Evolutionary conservation across 2,797 vertebrate species (phyloP), one percentile per base, ranked within the genome.

Genomic region (Catharus ustulatus): DNA sequence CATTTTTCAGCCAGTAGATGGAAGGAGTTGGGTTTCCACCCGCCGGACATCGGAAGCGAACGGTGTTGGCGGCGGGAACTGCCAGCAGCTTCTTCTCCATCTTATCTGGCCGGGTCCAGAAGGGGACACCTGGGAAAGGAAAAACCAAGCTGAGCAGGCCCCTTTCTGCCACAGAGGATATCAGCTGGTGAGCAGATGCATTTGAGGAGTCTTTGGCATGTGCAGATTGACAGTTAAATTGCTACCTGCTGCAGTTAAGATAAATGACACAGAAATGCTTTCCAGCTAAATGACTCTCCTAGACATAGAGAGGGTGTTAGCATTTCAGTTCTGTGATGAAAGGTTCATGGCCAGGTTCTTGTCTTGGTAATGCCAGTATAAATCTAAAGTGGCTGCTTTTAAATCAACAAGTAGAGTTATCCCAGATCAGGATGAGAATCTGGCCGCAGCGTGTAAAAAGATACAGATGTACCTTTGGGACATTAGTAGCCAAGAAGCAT

Each of bases 71-170:
- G 0, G 99, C 99, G 0, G 99, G 99, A 43, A 99, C 98, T 0
- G 99, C 99, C 86, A 99, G 97, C 10, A 99, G 98, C 97, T 98
- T 99, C 98, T 99, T 99, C 95, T 99, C 99, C 99, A 99, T 99
- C 91, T 98, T 98, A 40, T 99, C 99, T 0, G 98, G 98, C 21
- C 98, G 97, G 4, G 98, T 99, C 99, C 99, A 99, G 43, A 98
- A 98, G 2, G 99, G 99, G 9, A 98, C 97, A 96, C 98, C 98
- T 99, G 98, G 80, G 57, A 81, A 92, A 43, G 59, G 34, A 67
- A 94, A 89, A 67, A 48, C 20, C 55, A 61, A 71, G 62, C 11
- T 86, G 32, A 88, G 69, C 15, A 92, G 48, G 46, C 32, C 43
- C n/a, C 6, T 36, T 92, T 52, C 78, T 94, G 79, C 66, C 2